Conservation (phyloP, 64 coral and sea anemone species). For the Pocillopora damicornis region DNA sequence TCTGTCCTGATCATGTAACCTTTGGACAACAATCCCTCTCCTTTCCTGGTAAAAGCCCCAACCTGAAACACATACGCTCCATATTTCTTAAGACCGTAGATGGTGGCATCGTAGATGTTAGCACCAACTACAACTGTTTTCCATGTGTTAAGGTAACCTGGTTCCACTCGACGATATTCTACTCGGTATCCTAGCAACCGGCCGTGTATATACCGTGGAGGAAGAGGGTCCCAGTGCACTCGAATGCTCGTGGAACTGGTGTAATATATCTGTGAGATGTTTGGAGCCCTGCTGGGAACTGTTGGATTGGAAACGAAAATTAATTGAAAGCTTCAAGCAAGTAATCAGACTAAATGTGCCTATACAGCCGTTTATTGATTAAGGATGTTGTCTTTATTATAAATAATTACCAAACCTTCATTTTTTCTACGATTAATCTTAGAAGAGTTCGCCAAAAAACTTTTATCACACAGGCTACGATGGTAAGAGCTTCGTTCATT, state of each 20-base stretch:
- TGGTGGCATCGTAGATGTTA: neutral
- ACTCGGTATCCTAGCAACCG: conserved; percentile 82
- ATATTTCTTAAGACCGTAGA: conserved; percentile 58
- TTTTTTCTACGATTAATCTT: no score
- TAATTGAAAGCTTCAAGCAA: neutral
- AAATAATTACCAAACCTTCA: no score
- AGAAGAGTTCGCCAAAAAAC: no score
- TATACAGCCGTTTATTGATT: no score
- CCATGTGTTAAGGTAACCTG: conserved; percentile 16
- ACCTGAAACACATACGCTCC: conserved; percentile 64
- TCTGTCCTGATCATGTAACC: conserved; percentile 62
- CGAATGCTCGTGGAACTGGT: conserved; percentile 77
- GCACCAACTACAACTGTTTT: conserved; percentile 27
- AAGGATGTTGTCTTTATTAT: no score
- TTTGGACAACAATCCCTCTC: conserved; percentile 54
- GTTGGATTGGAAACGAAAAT: neutral
- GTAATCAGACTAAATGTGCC: no score
- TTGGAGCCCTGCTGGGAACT: conserved; percentile 77
- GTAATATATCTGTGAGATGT: conserved; percentile 28
- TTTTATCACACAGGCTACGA: no score
- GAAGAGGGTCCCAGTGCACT: conserved; percentile 70
- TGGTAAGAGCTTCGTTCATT: no score
- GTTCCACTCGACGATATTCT: conserved; percentile 38
- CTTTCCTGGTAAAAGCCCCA: conserved; percentile 59
- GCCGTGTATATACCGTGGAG: conserved; percentile 50